Conservation (phyloP, 2,888 invertebrate genomes). For the Micoletzkya japonica region DNA sequence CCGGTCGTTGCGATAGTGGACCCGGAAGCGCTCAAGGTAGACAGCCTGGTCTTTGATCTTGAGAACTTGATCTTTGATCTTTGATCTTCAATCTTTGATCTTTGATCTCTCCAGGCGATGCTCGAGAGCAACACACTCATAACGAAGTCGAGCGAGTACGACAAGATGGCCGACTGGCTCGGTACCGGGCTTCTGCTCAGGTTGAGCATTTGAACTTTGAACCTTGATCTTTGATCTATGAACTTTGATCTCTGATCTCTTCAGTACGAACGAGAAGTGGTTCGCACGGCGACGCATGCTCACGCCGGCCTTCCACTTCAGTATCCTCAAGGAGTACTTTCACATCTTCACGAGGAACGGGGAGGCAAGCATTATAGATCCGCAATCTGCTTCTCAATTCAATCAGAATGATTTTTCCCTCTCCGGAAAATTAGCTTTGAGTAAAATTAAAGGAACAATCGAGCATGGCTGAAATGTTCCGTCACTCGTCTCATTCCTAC, state of each 20-base stretch:
- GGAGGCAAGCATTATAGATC: too few species aligned
- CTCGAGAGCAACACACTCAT: slow-evolving; percentile 62
- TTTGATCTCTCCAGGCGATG: slow-evolving; percentile 38
- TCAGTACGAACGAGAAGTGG: slow-evolving; percentile 66
- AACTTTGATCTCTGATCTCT: too few species aligned
- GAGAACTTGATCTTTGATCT: too few species aligned
- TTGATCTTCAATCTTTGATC: neutral
- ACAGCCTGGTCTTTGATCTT: too few species aligned
- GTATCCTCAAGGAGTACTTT: slow-evolving; percentile 65
- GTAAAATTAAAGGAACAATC: too few species aligned
- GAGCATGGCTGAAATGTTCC: too few species aligned
- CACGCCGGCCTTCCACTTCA: slow-evolving; percentile 70
- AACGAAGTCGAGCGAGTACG: slow-evolving; percentile 65
- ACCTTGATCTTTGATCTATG: too few species aligned
- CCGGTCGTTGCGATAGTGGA: slow-evolving; percentile 2
- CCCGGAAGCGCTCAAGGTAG: slow-evolving; percentile 14
- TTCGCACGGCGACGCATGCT: slow-evolving; percentile 66
- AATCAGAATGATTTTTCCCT: too few species aligned
- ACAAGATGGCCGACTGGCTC: slow-evolving; percentile 66
- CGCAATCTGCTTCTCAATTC: too few species aligned
- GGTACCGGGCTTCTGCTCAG: slow-evolving; percentile 66
- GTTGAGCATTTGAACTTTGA: too few species aligned
- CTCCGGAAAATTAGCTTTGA: too few species aligned
- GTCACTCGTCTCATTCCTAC: too few species aligned
- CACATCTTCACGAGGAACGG: slow-evolving; percentile 14